Evolutionary conservation across 2,113 vertebrate species (phyloP).

Genomic region (Speoplatyrhinus poulsoni): DNA sequence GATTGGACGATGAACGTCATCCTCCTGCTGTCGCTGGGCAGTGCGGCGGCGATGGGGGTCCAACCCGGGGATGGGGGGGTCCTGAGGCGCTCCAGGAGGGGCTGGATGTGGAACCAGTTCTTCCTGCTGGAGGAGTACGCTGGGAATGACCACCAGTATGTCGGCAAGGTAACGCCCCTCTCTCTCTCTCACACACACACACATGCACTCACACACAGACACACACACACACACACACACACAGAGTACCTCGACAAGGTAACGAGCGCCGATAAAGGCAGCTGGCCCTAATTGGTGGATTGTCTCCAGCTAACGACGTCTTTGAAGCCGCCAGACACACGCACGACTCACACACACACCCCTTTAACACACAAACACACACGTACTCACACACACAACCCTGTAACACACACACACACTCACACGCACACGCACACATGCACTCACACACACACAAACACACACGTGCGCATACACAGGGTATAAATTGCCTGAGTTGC

Average conservation of each 20-base stretch:
- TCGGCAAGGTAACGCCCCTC: slow-evolving; percentile 92
- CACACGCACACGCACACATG: not conserved
- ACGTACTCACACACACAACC: not conserved
- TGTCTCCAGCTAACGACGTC: slow-evolving; percentile 36
- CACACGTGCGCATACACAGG: not conserved
- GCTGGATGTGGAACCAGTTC: slow-evolving; percentile 99
- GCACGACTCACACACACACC: not conserved
- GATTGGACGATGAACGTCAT: slow-evolving; percentile 58
- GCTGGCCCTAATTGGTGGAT: slow-evolving; percentile 36
- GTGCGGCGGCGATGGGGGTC: slow-evolving; percentile 65
- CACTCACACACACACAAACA: not conserved
- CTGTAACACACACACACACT: not conserved
- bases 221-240: not conserved
- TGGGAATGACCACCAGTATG: slow-evolving; percentile 93
- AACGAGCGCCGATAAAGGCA: not conserved
- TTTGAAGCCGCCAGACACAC: slow-evolving; percentile 37
- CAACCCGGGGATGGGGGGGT: slow-evolving; percentile 76
- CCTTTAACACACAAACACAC: not conserved
- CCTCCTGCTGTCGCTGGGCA: slow-evolving; percentile 70
- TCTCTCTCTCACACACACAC: not conserved
- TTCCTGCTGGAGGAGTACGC: slow-evolving; percentile 96
- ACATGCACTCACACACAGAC: not conserved
- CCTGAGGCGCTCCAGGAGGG: slow-evolving; percentile 89
- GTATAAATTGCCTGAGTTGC: slow-evolving; percentile 3
- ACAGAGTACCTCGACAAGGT: not conserved